Evolutionary conservation across 1,140 invertebrate genomes (phyloP), one percentile per base, ranked within the genome.

Genomic region (Maconellicoccus hirsutus): DNA sequence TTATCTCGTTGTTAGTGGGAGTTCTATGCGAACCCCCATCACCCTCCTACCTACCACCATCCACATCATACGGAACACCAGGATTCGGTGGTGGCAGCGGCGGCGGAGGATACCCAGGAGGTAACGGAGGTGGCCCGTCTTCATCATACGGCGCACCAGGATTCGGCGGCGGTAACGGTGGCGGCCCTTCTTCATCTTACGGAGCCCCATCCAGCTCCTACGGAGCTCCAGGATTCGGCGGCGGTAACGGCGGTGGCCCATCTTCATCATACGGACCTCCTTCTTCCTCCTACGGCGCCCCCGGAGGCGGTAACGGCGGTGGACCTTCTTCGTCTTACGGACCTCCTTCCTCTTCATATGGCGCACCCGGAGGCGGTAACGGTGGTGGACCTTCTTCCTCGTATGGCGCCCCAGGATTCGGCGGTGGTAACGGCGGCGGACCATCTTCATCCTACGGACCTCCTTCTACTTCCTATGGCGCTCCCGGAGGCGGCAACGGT

Each of bases 71-170:
- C 16, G 70, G 70, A 3, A 22, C 39, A 2, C 61, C 61, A 1
- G 33, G 33, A 59, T n/a, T n/a, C 3, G 27, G 38, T 16, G 39
- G 70, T 14, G 27, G 38, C 12, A 27, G 22, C 38, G 70, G 70
- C n/a, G 70, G 22, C 38, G 70, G 70, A 10, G 70, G 70, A 38
- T 23, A 29, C 10, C 22, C 25, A 12, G 42, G 70, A 39, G 70
- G n/a, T n/a, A n/a, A n/a, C n/a, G n/a, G n/a, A 12, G 25, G 70
- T 8, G 33, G 23, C 70, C 70, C 70, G 19, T 42, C 70, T 25
- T 71, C 59, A 26, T 39, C 39, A 21, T 71, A 42, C 19, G 70
- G 70, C 61, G 39, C 70, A 4, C 59, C 39, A 16, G 70, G 70
- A 71, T 22, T 26, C 8, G 70, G 70, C 8, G 70, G 70, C 26